Conservation (phyloP, 2,888 invertebrate species). For the Netelia fuscicornis region DNA sequence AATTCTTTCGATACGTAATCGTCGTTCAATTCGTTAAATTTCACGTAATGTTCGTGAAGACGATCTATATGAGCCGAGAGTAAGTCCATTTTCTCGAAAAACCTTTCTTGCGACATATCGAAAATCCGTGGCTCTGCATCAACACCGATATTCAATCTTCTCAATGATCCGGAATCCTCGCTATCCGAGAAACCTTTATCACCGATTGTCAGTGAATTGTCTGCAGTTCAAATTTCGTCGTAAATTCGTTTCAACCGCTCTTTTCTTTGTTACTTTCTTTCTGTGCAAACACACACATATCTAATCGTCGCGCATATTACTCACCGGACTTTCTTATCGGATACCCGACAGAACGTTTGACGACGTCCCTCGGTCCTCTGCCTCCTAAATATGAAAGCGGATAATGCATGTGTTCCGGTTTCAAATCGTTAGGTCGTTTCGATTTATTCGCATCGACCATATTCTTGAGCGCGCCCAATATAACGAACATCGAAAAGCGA, state of each 20-base stretch:
- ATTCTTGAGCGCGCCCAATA: neutral
- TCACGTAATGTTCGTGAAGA: conserved; percentile 67
- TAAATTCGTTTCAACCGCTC: neutral
- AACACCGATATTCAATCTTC: neutral
- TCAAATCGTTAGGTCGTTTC: too few relatives aligned
- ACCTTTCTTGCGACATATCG: conserved; percentile 31
- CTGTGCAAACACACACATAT: neutral
- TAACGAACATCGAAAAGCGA: neutral
- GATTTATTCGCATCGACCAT: neutral
- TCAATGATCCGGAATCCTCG: conserved; percentile 19
- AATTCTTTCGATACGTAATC: conserved; percentile 71
- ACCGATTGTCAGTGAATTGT: conserved; percentile 10
- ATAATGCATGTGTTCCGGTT: neutral
- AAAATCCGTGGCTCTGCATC: conserved; percentile 1
- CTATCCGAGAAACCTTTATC: conserved; percentile 9
- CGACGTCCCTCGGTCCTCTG: neutral
- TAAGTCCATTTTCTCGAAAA: conserved; percentile 66
- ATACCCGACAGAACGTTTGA: conserved; percentile 36
- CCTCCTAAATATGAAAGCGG: neutral
- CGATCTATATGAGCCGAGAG: conserved; percentile 66
- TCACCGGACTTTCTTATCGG: conserved; percentile 29
- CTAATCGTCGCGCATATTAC: conserved; percentile 11
- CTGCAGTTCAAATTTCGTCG: conserved; percentile 30
- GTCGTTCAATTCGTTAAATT: conserved; percentile 65
- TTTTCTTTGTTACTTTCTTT: neutral